Evolutionary conservation across 2,113 vertebrate species (phyloP).

Genomic region (Antennarius striatus): DNA sequence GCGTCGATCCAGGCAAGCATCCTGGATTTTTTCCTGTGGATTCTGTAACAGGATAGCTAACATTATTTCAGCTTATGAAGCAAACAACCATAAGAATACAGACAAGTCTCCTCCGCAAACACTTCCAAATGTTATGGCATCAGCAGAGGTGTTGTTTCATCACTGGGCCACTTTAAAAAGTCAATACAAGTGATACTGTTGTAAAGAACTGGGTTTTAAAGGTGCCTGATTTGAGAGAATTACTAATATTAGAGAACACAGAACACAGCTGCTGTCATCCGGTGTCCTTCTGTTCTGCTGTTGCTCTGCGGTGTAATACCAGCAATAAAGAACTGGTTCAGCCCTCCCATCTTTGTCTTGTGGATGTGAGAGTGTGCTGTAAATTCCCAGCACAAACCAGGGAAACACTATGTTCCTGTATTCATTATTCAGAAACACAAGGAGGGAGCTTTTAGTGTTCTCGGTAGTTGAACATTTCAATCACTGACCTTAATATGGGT

Average conservation of each 20-base stretch:
- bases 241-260: slow-evolving; percentile 12
- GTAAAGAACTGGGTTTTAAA: neutral
- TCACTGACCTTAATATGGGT: slow-evolving; percentile 20
- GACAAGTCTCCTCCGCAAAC: no score
- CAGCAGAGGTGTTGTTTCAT: no score
- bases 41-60: no score
- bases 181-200: no score
- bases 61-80: no score
- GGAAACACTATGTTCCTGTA: slow-evolving; percentile 57
- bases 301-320: slow-evolving; percentile 24
- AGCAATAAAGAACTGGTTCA: slow-evolving; percentile 24
- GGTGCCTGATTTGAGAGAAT: slow-evolving; percentile 20
- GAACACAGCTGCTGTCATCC: slow-evolving; percentile 39
- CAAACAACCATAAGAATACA: no score
- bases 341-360: slow-evolving; percentile 33
- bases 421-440: slow-evolving; percentile 66
- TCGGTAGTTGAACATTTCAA: slow-evolving; percentile 18
- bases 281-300: slow-evolving; percentile 24
- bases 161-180: no score
- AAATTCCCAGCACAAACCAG: slow-evolving; percentile 32
- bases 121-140: no score
- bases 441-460: slow-evolving; percentile 43
- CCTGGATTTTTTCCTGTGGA: no score
- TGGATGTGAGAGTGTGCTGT: slow-evolving; percentile 25
- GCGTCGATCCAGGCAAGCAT: no score